Base-by-base conservation (phyloP, 1,140 invertebrate species). In the Leptinotarsa texana region DNA sequence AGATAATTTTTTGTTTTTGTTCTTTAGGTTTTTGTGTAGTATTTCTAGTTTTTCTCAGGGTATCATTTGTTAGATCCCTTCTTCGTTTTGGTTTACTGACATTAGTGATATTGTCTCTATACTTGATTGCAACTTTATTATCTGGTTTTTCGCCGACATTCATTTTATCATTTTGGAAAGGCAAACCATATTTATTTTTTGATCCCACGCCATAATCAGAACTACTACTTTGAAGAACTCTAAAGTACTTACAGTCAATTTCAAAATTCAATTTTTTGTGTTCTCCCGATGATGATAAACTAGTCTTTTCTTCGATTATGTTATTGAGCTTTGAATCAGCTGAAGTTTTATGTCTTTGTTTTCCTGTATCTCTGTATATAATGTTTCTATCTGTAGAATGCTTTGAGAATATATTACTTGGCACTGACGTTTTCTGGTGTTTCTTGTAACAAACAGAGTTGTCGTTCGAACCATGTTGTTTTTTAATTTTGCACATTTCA, bases 301-400 rank as follows among this genome's bases (percentile, higher is more conserved):
- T n/a, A n/a, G 17, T 67, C 42, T 67, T 24, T 42, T 67, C 65
- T 67, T 67, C 65, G 4, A 67, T 24, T 17, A 67, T 67, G 4
- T 67, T 67, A 42, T 67, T 67, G 8, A 67, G 27, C 22, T 57
- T 57, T 57, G 51, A 57, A 67, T 27, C 24, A n/a, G 13, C 42
- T 67, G 18, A 17, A n/a, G 65, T n/a, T 24, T 67, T 33, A 22
- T 27, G 42, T 15, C 65, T 67, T n/a, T 24, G 24, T 42, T 67
- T n/a, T 15, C 17, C 15, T 3, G 13, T 13, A 22, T 67, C 22
- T 18, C 21, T 65, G 13, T 65, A 65, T 33, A 65, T 67, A 17
- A 67, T 42, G 8, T 24, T 42, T 17, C 17, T 27, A 33, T 67
- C 22, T 67, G 22, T 67, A 27, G 22, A 27, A 18, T 1, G 17